phyloP scores from a whole-genome alignment of 2,113 vertebrate genomes.

The Erythrolamprus reginae region DNA sequence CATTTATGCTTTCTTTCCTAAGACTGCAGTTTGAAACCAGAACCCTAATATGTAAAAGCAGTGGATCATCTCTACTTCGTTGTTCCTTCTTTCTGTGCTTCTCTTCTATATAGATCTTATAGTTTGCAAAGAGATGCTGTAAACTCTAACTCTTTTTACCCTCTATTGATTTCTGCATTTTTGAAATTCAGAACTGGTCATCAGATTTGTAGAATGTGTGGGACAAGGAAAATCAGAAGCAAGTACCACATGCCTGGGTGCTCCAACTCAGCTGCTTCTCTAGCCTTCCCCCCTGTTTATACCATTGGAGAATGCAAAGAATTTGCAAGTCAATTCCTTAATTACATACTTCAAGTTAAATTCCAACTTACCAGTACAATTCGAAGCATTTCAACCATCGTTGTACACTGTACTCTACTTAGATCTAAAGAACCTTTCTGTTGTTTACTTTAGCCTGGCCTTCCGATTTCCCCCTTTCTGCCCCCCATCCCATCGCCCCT shows the following conservation, averaged over 20 bases:
- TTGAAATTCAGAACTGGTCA: background rate
- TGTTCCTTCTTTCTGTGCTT: background rate
- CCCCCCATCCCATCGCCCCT: slow-evolving; percentile 24
- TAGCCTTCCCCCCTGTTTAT: background rate
- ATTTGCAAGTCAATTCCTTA: slow-evolving; percentile 76
- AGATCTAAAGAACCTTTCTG: slow-evolving; percentile 52
- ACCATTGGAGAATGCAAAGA: slow-evolving; percentile 54
- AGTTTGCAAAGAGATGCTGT: background rate
- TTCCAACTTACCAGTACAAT: slow-evolving; percentile 65
- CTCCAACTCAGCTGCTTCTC: background rate
- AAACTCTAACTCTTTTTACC: background rate
- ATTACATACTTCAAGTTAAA: slow-evolving; percentile 68
- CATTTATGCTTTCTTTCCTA: background rate
- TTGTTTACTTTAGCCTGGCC: slow-evolving; percentile 67
- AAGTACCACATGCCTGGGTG: background rate
- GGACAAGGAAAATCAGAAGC: background rate
- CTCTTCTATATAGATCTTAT: background rate
- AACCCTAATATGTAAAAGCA: background rate
- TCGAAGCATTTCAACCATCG: slow-evolving; percentile 64
- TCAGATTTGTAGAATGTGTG: background rate
- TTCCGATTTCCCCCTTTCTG: slow-evolving; percentile 46
- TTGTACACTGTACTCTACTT: slow-evolving; percentile 54
- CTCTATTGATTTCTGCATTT: background rate
- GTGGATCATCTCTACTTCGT: background rate
- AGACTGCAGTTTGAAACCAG: background rate